A percentile compares a stretch with the other conserved stretches of the same genome.
Conservation (phyloP, 2,113 vertebrate genomes). For the Platichthys stellatus region DNA sequence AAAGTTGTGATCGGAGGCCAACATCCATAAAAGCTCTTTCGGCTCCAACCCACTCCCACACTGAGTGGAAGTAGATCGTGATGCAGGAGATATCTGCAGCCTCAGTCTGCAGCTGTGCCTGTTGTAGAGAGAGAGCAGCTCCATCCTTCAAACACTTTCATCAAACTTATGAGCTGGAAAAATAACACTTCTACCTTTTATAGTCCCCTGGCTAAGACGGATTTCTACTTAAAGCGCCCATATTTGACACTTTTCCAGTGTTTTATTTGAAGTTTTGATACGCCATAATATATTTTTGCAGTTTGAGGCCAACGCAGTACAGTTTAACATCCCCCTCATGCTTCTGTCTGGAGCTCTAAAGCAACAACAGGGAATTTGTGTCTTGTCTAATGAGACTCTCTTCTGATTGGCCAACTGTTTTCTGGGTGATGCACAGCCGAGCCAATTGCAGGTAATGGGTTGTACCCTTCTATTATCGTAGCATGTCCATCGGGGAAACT, state of each 20-base stretch:
- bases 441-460: neutral
- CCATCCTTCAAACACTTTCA: constrained; percentile 15
- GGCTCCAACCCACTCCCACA: neutral
- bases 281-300: neutral
- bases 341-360: neutral
- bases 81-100: constrained; percentile 24
- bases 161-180: constrained; percentile 30
- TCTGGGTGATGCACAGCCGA: neutral
- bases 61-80: constrained; percentile 14
- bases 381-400: neutral
- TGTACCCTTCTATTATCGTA: neutral
- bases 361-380: neutral
- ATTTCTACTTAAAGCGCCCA: neutral
- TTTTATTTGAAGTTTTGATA: constrained; percentile 3
- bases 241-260: neutral
- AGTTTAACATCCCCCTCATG: neutral
- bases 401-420: neutral
- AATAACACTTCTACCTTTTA: constrained; percentile 17
- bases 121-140: neutral
- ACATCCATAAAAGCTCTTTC: constrained; percentile 18
- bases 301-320: neutral
- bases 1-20: neutral
- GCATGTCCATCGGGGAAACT: too few species aligned
- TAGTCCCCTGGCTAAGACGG: neutral
- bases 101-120: neutral